Conservation (phyloP, 2,797 vertebrate species). For the Squalus acanthias region DNA sequence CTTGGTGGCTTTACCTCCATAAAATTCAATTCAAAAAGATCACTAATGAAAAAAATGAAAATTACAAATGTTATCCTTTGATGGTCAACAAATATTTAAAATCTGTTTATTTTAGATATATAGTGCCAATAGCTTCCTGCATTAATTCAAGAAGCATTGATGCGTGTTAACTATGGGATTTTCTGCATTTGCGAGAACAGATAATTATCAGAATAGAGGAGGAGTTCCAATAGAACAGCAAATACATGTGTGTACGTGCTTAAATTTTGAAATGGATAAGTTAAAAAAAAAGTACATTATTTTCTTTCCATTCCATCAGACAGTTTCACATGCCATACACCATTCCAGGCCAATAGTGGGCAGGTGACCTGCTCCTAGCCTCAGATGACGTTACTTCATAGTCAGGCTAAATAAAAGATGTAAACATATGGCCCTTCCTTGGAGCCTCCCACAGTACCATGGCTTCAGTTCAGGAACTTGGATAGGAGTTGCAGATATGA, state of each 20-base stretch:
- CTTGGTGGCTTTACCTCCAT: constrained; percentile 81
- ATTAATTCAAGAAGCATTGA: neutral
- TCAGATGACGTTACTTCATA: neutral
- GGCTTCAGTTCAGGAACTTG: neutral
- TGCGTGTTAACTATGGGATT: no score
- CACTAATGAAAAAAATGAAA: constrained; percentile 56
- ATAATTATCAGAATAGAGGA: neutral
- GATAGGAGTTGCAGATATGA: neutral
- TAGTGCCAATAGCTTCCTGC: neutral
- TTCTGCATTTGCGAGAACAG: neutral
- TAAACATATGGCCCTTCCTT: neutral
- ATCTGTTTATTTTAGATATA: neutral
- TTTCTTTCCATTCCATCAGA: neutral
- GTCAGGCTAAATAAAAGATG: neutral
- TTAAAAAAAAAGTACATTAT: neutral
- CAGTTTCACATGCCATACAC: neutral
- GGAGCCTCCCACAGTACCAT: neutral
- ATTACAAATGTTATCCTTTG: neutral
- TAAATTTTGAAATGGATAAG: neutral
- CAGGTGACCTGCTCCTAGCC: neutral
- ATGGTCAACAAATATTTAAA: neutral
- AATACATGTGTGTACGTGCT: no score
- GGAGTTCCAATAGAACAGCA: neutral
- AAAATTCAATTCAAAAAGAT: constrained; percentile 87
- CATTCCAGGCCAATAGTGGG: neutral